phyloP scores from a whole-genome alignment of 2,888 invertebrate species.

The Cyclophora albipunctata region DNA sequence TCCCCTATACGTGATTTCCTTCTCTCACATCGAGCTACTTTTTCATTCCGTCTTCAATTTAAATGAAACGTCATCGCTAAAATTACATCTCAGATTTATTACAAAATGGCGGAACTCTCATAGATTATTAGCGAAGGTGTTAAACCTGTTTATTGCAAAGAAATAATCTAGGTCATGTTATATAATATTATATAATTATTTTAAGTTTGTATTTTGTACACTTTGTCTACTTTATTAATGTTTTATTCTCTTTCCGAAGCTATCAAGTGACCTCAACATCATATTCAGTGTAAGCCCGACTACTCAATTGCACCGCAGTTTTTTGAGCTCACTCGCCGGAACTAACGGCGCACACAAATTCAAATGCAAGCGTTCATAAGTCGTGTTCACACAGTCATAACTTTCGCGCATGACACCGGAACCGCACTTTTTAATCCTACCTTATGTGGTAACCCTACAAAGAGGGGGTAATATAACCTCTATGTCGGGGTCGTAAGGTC shows the following conservation, averaged over 20 bases:
- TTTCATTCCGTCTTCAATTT: conserved; percentile 34
- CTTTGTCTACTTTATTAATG: too few relatives aligned
- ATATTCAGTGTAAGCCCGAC: too few relatives aligned
- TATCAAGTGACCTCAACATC: not conserved
- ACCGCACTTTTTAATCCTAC: conserved; percentile 26
- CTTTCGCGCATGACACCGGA: conserved; percentile 20
- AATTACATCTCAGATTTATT: conserved; percentile 35
- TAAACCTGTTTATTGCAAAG: too few relatives aligned
- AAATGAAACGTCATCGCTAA: conserved; percentile 34
- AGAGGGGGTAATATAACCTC: conserved; percentile 1
- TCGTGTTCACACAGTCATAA: conserved; percentile 17
- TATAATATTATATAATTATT: too few relatives aligned
- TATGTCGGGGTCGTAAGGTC: not conserved
- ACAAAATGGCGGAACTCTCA: conserved; percentile 12
- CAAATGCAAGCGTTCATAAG: conserved; percentile 20
- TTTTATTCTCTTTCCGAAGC: too few relatives aligned
- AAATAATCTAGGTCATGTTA: too few relatives aligned
- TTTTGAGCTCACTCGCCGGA: not conserved
- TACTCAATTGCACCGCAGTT: not conserved
- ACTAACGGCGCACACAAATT: conserved; percentile 8
- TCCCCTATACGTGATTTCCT: conserved; percentile 7
- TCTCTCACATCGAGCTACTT: conserved; percentile 24
- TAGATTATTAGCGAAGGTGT: not conserved
- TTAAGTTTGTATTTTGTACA: too few relatives aligned
- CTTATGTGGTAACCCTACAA: conserved; percentile 15